Evolutionary conservation across 2,113 vertebrate species (phyloP).

Genomic region (Hemiprocne comata): DNA sequence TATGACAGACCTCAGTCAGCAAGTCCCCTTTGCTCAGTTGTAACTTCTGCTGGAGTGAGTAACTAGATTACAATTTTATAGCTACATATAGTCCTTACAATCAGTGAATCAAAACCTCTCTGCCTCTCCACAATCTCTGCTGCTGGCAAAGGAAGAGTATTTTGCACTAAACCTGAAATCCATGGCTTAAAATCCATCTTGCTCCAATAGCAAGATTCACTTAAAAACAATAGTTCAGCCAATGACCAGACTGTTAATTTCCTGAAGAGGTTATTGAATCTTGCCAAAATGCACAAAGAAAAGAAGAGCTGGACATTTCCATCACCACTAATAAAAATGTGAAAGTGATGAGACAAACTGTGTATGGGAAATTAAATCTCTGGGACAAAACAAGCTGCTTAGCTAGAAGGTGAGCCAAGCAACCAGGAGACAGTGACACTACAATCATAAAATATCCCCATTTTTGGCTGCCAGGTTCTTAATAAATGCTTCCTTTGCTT

Average conservation of each 20-base stretch:
- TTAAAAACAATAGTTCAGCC: background rate
- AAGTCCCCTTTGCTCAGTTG: background rate
- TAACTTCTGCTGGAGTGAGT: background rate
- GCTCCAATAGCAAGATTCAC: background rate
- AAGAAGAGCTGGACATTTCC: background rate
- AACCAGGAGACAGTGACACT: background rate
- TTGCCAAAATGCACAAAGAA: slow-evolving; percentile 7
- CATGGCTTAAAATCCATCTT: background rate
- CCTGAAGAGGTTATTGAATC: background rate
- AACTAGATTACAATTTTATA: background rate
- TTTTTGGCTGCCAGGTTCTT: background rate
- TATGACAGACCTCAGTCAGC: background rate
- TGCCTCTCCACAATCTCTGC: background rate
- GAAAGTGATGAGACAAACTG: background rate
- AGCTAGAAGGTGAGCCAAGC: background rate
- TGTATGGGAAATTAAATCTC: slow-evolving; percentile 1
- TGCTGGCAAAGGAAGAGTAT: background rate
- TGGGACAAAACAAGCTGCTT: slow-evolving; percentile 29
- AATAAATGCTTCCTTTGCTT: slow-evolving; percentile 18
- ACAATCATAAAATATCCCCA: background rate
- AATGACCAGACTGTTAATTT: slow-evolving; percentile 20
- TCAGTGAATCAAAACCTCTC: background rate
- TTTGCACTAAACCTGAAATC: background rate
- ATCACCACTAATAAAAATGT: background rate
- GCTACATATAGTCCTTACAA: background rate